phyloP scores from a whole-genome alignment of 2,888 invertebrate species.

The Xestia rhomboidea region DNA sequence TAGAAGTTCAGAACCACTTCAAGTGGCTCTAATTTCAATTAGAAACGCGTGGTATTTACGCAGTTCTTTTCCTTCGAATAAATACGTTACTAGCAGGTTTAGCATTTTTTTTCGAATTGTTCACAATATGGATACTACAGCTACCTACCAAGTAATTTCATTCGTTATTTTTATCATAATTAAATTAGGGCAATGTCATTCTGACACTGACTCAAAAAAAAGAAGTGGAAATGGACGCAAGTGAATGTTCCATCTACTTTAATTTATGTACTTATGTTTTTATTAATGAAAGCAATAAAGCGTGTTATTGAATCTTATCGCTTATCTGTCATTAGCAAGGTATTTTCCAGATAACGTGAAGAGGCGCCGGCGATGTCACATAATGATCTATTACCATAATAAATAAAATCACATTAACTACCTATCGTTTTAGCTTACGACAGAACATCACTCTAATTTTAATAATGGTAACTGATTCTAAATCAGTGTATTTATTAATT shows the following conservation, averaged over 20 bases:
- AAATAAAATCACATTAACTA: background rate
- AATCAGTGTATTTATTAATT: constrained; percentile 13
- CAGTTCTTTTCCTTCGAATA: constrained; percentile 28
- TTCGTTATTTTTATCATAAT: constrained; percentile 1
- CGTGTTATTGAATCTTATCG: constrained; percentile 3
- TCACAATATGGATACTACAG: background rate
- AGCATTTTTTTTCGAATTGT: background rate
- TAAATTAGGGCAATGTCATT: background rate
- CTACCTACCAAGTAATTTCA: background rate
- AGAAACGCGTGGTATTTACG: constrained; percentile 57
- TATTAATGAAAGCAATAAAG: constrained; percentile 30
- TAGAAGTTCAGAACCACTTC: constrained; percentile 18
- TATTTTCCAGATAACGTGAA: constrained; percentile 16
- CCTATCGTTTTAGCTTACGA: background rate
- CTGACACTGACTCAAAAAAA: background rate
- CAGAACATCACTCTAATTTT: constrained; percentile 7
- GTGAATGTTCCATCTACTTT: background rate
- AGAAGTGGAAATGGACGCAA: background rate
- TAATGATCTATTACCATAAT: constrained; percentile 25
- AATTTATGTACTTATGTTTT: no score
- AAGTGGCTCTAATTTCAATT: constrained; percentile 49
- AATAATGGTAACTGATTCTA: constrained; percentile 8
- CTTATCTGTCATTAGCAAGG: constrained; percentile 16
- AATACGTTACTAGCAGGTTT: background rate
- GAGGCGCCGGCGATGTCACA: constrained; percentile 27